Evolutionary conservation across 2,113 vertebrate species (phyloP), one percentile per base, ranked within the genome.

Genomic region (Plecotus auritus): DNA sequence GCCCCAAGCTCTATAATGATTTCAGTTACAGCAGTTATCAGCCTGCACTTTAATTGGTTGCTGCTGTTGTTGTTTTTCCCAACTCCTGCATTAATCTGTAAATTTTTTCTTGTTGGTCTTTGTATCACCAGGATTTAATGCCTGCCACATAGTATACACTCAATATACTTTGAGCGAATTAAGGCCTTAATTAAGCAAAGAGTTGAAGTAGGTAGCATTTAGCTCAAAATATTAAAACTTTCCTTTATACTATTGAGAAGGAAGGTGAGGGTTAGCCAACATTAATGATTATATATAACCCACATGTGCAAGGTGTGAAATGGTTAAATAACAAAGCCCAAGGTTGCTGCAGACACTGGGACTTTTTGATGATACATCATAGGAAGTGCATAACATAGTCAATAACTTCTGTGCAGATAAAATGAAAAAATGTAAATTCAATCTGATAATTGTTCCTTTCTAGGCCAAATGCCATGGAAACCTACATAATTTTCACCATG

Each of bases 361-460:
- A 28, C 26, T 3, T 78, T 94, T 47, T 70, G 37, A 82, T 86
- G 70, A 18, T 40, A 56, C 47, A 59, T 69, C 64, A 42, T 30
- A 91, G 78, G 47, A 95, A 78, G 51, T 17, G 51, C 9, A 73
- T n/a, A 59, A n/a, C 37, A 69, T 9, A 91, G 80, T 85, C 47
- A 51, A 51, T 91, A 91, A 93, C 56, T 84, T 93, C 70, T 94
- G 73, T 83, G 56, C 14, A 74, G 56, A 86, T 49, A 49, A 49
- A 14, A 49, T 49, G 2, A 49, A 49, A 49, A 47, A 11, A 2
- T 49, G 47, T 49, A 84, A 93, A 95, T 93, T 92, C 95, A 83
- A 83, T 93, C 40, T 78, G 61, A 91, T 80, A 95, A 94, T 94
- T 82, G n/a, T 86, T 95, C 40, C 61, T 1, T 78, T 92, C 54